Evolutionary conservation across 1,140 invertebrate species (phyloP).

Genomic region (Papilio helenus): DNA sequence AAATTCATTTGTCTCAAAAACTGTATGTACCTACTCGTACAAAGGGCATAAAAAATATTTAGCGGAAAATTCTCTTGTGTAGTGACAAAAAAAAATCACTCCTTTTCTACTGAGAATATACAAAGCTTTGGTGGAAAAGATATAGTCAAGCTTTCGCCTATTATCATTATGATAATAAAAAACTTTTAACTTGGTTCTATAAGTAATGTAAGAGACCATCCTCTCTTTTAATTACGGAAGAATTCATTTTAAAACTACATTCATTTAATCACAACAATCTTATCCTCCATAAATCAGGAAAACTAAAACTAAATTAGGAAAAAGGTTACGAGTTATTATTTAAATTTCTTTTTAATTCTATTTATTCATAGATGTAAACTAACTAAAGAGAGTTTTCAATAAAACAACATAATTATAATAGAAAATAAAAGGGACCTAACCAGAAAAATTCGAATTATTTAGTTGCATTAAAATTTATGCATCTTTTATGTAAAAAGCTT

Average conservation of each 20-base stretch:
- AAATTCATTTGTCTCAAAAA: constrained; percentile 27
- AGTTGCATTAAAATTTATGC: not conserved
- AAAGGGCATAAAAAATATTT: constrained; percentile 33
- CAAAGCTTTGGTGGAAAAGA: constrained; percentile 58
- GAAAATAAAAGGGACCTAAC: too few species aligned
- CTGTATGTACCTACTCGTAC: constrained; percentile 2
- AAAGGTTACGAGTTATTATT: too few species aligned
- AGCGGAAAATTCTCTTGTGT: constrained; percentile 38
- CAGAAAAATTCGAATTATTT: not conserved
- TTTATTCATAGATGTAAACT: too few species aligned
- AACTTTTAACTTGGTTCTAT: constrained; percentile 52
- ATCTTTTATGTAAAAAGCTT: not conserved
- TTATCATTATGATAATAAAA: constrained; percentile 77
- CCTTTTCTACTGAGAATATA: constrained; percentile 48
- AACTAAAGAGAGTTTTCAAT: too few species aligned
- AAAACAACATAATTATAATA: too few species aligned
- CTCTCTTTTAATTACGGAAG: constrained; percentile 59
- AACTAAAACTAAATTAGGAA: too few species aligned
- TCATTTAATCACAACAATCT: too few species aligned
- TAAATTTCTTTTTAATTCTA: too few species aligned
- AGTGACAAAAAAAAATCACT: constrained; percentile 42
- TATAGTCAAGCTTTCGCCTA: constrained; percentile 69
- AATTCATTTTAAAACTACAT: not conserved
- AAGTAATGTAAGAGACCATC: constrained; percentile 69
- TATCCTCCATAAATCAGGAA: too few species aligned